A percentile compares a stretch with the other conserved stretches of the same genome.
Conservation (phyloP, 2,797 vertebrate species). For the Ceyx erithaca region DNA sequence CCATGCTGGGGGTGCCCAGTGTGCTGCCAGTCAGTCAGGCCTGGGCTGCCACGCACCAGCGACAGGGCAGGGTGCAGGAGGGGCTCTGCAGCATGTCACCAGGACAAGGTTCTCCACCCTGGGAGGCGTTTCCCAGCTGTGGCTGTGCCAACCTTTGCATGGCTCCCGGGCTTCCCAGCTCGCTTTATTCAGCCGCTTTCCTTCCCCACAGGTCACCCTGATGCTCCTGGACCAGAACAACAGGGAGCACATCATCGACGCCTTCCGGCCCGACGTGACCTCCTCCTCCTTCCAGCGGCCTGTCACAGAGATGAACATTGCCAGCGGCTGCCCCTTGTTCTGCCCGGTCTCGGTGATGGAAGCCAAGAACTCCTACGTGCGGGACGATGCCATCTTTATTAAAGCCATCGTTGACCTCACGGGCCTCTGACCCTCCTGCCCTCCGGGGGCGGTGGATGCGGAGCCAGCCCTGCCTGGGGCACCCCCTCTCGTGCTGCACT, state of each 20-base stretch:
- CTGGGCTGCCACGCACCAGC: background rate
- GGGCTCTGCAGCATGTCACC: background rate
- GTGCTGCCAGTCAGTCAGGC: background rate
- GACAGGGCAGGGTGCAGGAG: background rate
- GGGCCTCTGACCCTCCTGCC: slow-evolving; percentile 81
- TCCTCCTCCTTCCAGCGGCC: slow-evolving; percentile 98
- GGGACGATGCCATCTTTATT: slow-evolving; percentile 95
- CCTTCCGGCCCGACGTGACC: slow-evolving; percentile 91
- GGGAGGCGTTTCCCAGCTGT: background rate
- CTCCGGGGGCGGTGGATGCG: background rate
- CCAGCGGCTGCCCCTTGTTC: slow-evolving; percentile 97
- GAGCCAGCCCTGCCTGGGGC: background rate
- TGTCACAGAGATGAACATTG: slow-evolving; percentile 95
- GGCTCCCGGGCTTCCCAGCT: accelerated
- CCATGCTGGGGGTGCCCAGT: background rate
- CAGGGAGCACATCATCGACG: slow-evolving; percentile 96
- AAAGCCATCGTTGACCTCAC: slow-evolving; percentile 98
- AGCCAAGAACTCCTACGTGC: slow-evolving; percentile 90
- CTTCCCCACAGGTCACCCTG: slow-evolving; percentile 87
- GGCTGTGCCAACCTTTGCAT: accelerated
- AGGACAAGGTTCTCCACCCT: accelerated
- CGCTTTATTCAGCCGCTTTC: background rate
- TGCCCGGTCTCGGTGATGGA: slow-evolving; percentile 93
- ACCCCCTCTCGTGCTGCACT: background rate
- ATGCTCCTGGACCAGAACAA: slow-evolving; percentile 98